A percentile compares a stretch with the other conserved stretches of the same genome.
These are phyloP conservation scores for Lasioglossum albipes DNA, from an alignment of 1,140 invertebrate species.

Conservation along the genomic window DNA sequence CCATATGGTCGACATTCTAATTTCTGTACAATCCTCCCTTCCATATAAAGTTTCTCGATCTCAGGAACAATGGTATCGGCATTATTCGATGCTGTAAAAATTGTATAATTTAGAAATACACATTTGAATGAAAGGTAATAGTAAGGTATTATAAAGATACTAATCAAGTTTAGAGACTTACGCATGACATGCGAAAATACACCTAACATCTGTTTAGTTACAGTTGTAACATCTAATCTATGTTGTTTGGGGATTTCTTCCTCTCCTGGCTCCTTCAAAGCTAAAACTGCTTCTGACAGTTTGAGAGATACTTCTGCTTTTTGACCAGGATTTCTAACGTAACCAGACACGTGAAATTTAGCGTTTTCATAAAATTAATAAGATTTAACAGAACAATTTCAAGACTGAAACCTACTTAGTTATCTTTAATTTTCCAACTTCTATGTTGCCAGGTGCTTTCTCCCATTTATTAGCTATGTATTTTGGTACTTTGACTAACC, in stretches of 20 bases:
- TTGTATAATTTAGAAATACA: constrained; percentile 42
- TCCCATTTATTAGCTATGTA: constrained; percentile 96
- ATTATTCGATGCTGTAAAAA: constrained; percentile 80
- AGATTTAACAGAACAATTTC: neutral
- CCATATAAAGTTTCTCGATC: constrained; percentile 91
- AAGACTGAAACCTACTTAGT: constrained; percentile 80
- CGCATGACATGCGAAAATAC: constrained; percentile 91
- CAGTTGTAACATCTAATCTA: constrained; percentile 92
- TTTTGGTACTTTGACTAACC: constrained; percentile 98
- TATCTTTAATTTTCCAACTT: constrained; percentile 90
- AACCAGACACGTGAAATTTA: constrained; percentile 15
- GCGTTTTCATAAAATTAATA: constrained; percentile 7
- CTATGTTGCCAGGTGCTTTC: constrained; percentile 87
- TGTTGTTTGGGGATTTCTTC: constrained; percentile 93
- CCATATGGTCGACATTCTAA: constrained; percentile 94
- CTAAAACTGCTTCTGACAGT: constrained; percentile 86
- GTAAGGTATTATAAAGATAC: neutral
- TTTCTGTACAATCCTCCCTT: constrained; percentile 96
- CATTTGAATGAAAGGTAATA: neutral
- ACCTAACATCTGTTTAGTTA: constrained; percentile 92
- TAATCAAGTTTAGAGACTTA: constrained; percentile 76
- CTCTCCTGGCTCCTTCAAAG: constrained; percentile 85
- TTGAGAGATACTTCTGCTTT: constrained; percentile 87
- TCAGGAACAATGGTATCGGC: constrained; percentile 86
- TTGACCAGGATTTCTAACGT: constrained; percentile 80